Evolutionary conservation across 2,113 vertebrate species (phyloP), one percentile per base, ranked within the genome.

Genomic region (Coracopsis vasa): DNA sequence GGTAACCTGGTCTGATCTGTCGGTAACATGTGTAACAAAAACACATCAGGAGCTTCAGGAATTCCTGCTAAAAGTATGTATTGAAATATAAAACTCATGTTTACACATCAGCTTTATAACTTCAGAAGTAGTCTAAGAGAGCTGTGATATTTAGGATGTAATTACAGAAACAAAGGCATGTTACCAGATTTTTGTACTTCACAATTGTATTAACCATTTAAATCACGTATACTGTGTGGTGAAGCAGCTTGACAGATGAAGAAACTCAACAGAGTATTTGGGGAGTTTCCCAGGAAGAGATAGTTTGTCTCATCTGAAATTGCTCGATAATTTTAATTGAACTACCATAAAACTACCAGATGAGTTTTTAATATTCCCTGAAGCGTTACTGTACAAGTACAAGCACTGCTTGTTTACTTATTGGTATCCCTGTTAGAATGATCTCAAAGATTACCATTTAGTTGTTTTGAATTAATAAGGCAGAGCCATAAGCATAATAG

Each of bases 1-100:
- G 99, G 99, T 99, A 93, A 99, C 97, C 86, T 99, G 99, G 99
- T 99, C 99, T 0, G 98, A 99, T 98, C 98, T 98, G 80, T 98
- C 99, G 1, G 98, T 98, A 66, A 99, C 98, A 7, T 98, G 95
- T 89, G 99, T 99, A 96, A 99, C 98, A 95, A 99, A 99, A 98
- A 99, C 99, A 71, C 98, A 99, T 65, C 98, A 99, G 82, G 99
- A 99, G 92, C 98, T 99, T 97, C 98, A 99, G 94, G 99, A 99
- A 97, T 99, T 99, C 96, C 98, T 99, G 80, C 98, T 99, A 35
- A 99, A 99, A 98, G 99, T 99, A 98, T 84, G 96, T 97, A 80
- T 86, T 89, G 37, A 94, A 83, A 51, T 86, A 44, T 4, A 42
- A 54, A 92, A 91, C 12, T 42, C 45, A 33, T 37, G 31, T 80